Percentiles rank a stretch among this genome's conserved stretches.
phyloP scores from a whole-genome alignment of 2,888 invertebrate species.

The Diaphora mendica region DNA sequence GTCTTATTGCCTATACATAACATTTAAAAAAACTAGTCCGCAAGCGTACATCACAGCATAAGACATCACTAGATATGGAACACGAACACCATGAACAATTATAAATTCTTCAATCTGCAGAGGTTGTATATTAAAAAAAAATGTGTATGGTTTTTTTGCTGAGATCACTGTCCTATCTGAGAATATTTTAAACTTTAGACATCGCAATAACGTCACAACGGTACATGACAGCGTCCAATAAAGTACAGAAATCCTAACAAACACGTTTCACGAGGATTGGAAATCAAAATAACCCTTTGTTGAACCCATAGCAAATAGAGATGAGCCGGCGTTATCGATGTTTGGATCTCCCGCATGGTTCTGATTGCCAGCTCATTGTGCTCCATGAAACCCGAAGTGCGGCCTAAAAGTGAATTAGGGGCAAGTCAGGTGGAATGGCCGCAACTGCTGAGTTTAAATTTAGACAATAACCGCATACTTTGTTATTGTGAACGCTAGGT shows the following conservation, averaged over 20 bases:
- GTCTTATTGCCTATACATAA: no score
- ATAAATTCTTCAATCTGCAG: no score
- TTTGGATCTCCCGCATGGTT: slow-evolving; percentile 51
- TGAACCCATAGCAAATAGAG: slow-evolving; percentile 44
- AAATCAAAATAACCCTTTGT: slow-evolving; percentile 41
- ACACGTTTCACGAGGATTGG: slow-evolving; percentile 17
- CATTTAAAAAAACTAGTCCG: no score
- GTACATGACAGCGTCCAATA: background rate
- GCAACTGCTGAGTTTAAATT: slow-evolving; percentile 50
- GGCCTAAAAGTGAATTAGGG: slow-evolving; percentile 69
- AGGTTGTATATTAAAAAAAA: no score
- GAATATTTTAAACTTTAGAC: no score
- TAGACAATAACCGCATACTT: slow-evolving; percentile 39
- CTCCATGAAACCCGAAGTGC: slow-evolving; percentile 43
- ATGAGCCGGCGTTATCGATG: slow-evolving; percentile 49
- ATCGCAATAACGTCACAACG: background rate
- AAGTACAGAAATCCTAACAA: slow-evolving; percentile 7
- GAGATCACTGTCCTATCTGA: no score
- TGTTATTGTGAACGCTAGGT: background rate
- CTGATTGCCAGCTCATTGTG: slow-evolving; percentile 52
- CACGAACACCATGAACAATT: no score
- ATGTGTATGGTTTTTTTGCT: no score
- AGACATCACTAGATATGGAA: no score
- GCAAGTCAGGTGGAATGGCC: slow-evolving; percentile 58
- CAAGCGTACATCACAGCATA: no score